Conservation (phyloP, 1,140 invertebrate species). For the Cotesia glomerata region DNA sequence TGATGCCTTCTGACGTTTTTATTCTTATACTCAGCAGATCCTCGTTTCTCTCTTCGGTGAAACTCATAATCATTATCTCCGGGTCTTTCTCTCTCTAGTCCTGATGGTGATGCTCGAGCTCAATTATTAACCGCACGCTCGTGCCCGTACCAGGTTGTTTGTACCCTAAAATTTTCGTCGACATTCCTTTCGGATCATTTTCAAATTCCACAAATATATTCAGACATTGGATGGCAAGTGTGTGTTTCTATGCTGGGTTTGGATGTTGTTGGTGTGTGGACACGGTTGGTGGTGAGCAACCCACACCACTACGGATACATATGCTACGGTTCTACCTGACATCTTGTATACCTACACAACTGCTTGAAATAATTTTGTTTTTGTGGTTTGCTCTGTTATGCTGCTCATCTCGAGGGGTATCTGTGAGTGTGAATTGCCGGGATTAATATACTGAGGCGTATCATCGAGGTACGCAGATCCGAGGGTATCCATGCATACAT, state of each 20-base stretch:
- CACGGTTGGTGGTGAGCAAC: too few relatives aligned
- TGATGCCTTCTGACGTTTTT: not conserved
- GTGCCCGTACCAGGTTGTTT: constrained; percentile 14
- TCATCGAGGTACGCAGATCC: not conserved
- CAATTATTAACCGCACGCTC: constrained; percentile 34
- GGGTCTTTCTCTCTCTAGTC: not conserved
- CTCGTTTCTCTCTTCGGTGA: not conserved
- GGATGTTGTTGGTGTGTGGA: too few relatives aligned
- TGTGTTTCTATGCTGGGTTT: not conserved
- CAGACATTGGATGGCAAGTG: not conserved
- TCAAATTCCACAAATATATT: constrained; percentile 13
- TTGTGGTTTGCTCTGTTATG: not conserved
- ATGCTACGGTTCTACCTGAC: too few relatives aligned
- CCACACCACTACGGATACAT: too few relatives aligned
- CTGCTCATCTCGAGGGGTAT: not conserved
- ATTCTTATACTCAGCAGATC: not conserved
- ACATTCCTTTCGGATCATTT: constrained; percentile 21
- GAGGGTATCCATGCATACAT: too few relatives aligned
- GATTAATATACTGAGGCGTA: too few relatives aligned
- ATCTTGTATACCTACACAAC: too few relatives aligned
- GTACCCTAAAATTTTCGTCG: constrained; percentile 20
- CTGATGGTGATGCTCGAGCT: not conserved
- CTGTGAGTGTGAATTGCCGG: too few relatives aligned
- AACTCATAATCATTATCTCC: not conserved
- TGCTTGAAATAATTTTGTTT: not conserved